Conservation (phyloP, 2,888 invertebrate species). For the Limnephilus lunatus region DNA sequence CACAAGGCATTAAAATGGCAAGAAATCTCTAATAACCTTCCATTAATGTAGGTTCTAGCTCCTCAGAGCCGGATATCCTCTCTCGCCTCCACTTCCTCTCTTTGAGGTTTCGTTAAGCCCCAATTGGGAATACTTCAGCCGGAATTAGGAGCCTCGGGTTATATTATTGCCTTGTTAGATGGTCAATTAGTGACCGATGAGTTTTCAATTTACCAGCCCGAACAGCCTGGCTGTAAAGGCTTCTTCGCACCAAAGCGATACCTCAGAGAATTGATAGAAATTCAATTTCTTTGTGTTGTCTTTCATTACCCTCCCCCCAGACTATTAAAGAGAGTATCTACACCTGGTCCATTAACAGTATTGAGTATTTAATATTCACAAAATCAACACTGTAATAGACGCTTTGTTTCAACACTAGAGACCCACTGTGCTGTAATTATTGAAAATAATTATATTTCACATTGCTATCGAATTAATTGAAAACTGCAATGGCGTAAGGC, state of each 20-base stretch:
- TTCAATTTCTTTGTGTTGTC: conserved; percentile 33
- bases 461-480: not conserved
- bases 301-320: conserved; percentile 10
- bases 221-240: conserved; percentile 3
- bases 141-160: conserved; percentile 41
- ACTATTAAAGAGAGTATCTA: not conserved
- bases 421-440: not conserved
- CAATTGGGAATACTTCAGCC: conserved; percentile 44
- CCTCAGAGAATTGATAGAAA: not conserved
- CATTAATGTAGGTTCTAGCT: conserved; percentile 21
- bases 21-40: conserved; percentile 31
- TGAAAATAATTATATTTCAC: not conserved
- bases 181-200: conserved; percentile 50
- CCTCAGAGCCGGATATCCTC: conserved; percentile 40
- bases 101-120: conserved; percentile 38
- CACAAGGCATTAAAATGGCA: conserved; percentile 19
- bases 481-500: not conserved
- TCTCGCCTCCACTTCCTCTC: conserved; percentile 22
- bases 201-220: conserved; percentile 43
- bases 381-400: not conserved
- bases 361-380: not conserved
- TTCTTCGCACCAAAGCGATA: conserved; percentile 23
- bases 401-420: not conserved
- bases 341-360: not conserved
- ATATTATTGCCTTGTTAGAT: conserved; percentile 37